phyloP scores from a whole-genome alignment of 2,113 vertebrate species.

The Myrmecophaga tridactyla region DNA sequence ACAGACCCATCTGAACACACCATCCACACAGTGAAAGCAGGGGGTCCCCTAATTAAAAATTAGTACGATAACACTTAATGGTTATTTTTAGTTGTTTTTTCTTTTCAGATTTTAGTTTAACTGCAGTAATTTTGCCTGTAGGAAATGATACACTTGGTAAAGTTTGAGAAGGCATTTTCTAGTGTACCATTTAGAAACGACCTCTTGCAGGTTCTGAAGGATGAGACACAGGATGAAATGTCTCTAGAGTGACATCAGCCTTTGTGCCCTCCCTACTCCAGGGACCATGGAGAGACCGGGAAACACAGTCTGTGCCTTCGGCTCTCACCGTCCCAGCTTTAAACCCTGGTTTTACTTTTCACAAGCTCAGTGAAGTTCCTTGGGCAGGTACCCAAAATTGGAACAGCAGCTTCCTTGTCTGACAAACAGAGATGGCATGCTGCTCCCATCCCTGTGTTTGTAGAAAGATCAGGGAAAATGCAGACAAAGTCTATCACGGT shows the following conservation, averaged over 20 bases:
- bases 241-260: no score
- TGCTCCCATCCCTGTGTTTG: neutral
- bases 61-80: neutral
- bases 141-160: neutral
- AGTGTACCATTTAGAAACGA: neutral
- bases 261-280: neutral
- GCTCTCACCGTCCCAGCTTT: no score
- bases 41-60: neutral
- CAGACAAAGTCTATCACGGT: neutral
- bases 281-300: neutral
- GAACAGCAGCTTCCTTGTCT: neutral
- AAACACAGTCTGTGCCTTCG: fast-evolving
- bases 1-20: neutral
- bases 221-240: neutral
- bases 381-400: neutral
- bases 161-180: neutral
- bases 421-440: neutral
- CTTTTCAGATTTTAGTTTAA: neutral
- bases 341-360: neutral
- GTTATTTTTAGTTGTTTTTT: neutral
- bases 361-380: neutral
- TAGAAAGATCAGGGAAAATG: neutral
- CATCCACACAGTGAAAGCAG: no score
- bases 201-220: neutral
- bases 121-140: neutral